phyloP scores from a whole-genome alignment of 2,113 vertebrate genomes.

The Corydoras maculifer region DNA sequence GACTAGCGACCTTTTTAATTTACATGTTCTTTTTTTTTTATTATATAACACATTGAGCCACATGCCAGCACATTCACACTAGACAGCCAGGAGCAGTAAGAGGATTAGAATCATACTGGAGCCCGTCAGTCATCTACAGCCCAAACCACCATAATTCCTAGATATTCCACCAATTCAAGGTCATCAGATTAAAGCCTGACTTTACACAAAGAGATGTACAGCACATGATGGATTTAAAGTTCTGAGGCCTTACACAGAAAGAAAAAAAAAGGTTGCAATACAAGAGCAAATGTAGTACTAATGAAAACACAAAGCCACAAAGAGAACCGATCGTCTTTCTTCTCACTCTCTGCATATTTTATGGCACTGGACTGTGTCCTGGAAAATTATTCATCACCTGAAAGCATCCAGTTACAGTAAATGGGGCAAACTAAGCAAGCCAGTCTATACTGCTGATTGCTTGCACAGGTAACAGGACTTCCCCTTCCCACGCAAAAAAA shows the following conservation, averaged over 20 bases:
- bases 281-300: background rate
- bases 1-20: too few species aligned
- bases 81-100: slow-evolving; percentile 46
- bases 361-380: slow-evolving; percentile 27
- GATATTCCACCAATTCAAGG: slow-evolving; percentile 42
- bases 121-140: slow-evolving; percentile 27
- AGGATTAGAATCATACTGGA: slow-evolving; percentile 57
- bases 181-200: slow-evolving; percentile 12
- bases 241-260: background rate
- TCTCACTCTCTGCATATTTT: slow-evolving; percentile 38
- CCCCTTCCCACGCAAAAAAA: too few species aligned
- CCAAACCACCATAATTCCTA: slow-evolving; percentile 32
- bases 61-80: background rate
- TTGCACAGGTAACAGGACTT: too few species aligned
- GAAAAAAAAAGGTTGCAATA: background rate
- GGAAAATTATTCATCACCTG: slow-evolving; percentile 44
- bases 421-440: slow-evolving; percentile 11
- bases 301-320: slow-evolving; percentile 18
- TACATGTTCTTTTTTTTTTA: too few species aligned
- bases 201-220: background rate
- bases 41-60: background rate
- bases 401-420: slow-evolving; percentile 36
- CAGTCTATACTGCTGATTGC: background rate
- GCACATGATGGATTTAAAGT: background rate
- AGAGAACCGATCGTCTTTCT: slow-evolving; percentile 26